Evolutionary conservation across 2,888 invertebrate genomes (phyloP).

Genomic region (Tachystola acroxantha): DNA sequence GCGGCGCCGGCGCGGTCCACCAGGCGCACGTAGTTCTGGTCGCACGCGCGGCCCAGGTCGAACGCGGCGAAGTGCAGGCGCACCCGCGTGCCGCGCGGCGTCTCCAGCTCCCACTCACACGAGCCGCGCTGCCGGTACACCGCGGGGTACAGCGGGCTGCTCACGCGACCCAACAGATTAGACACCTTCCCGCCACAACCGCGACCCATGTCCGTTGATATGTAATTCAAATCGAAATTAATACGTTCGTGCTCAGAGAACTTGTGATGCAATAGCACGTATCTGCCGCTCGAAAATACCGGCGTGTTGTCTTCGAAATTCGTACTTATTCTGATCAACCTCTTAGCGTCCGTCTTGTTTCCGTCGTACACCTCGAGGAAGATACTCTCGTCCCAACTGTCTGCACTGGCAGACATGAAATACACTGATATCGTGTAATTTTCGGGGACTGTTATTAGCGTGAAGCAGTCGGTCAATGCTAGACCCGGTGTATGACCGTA

Average conservation of each 20-base stretch:
- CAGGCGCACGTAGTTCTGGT: slow-evolving; percentile 81
- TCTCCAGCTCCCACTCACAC: slow-evolving; percentile 64
- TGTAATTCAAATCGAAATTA: slow-evolving; percentile 48
- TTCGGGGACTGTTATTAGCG: slow-evolving; percentile 81
- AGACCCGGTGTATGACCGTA: background rate
- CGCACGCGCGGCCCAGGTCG: slow-evolving; percentile 82
- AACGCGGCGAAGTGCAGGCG: slow-evolving; percentile 61
- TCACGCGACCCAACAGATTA: slow-evolving; percentile 44
- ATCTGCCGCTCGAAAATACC: slow-evolving; percentile 84
- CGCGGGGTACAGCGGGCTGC: slow-evolving; percentile 62
- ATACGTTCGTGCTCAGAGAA: slow-evolving; percentile 29
- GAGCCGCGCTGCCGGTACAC: slow-evolving; percentile 40
- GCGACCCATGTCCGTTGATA: slow-evolving; percentile 53
- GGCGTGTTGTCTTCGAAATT: slow-evolving; percentile 26
- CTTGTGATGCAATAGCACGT: slow-evolving; percentile 76
- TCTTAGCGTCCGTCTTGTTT: slow-evolving; percentile 30
- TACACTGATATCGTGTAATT: slow-evolving; percentile 86
- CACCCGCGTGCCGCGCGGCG: slow-evolving; percentile 43
- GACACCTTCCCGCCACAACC: slow-evolving; percentile 60
- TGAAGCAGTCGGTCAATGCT: slow-evolving; percentile 71
- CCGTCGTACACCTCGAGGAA: slow-evolving; percentile 65
- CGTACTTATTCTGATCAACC: slow-evolving; percentile 29
- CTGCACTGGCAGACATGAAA: slow-evolving; percentile 33
- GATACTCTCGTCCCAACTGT: slow-evolving; percentile 35
- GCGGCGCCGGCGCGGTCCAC: slow-evolving; percentile 63